A percentile compares a stretch with the other conserved stretches of the same genome.
phyloP scores from a whole-genome alignment of 2,888 invertebrate genomes.

The Crossocerus cetratus region DNA sequence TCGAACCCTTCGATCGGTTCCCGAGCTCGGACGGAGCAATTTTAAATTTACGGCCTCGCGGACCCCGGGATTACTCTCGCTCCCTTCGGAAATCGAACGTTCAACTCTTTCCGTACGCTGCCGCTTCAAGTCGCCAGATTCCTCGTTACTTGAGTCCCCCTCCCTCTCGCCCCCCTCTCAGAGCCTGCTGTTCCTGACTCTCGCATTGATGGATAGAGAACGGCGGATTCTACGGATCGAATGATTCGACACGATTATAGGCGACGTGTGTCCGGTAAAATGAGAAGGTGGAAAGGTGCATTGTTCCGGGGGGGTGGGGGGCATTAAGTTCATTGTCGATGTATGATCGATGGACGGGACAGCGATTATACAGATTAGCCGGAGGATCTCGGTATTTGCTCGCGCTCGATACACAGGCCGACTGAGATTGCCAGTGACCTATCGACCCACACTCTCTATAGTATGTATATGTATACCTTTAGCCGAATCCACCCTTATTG shows the following conservation, averaged over 20 bases:
- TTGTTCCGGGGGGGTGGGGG: conserved; percentile 47
- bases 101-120: background rate
- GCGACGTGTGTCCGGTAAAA: conserved; percentile 4
- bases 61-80: conserved; percentile 1
- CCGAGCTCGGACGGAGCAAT: conserved; percentile 50
- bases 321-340: conserved; percentile 69
- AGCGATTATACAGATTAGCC: conserved; percentile 64
- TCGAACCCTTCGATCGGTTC: conserved; percentile 63
- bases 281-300: conserved; percentile 26
- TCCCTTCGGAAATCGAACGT: conserved; percentile 9
- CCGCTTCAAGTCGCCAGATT: conserved; percentile 12
- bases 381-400: conserved; percentile 55
- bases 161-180: no score
- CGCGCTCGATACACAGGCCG: conserved; percentile 38
- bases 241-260: conserved; percentile 15
- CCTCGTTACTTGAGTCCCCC: background rate
- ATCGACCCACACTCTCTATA: conserved; percentile 14
- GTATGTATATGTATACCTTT: conserved; percentile 10
- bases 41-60: conserved; percentile 66
- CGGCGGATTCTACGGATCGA: background rate
- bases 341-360: conserved; percentile 68
- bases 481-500: conserved; percentile 35
- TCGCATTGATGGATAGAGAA: background rate
- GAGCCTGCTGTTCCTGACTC: background rate
- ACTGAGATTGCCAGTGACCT: conserved; percentile 18